Conservation (phyloP, 1,140 invertebrate genomes). For the Lithobius niger region DNA sequence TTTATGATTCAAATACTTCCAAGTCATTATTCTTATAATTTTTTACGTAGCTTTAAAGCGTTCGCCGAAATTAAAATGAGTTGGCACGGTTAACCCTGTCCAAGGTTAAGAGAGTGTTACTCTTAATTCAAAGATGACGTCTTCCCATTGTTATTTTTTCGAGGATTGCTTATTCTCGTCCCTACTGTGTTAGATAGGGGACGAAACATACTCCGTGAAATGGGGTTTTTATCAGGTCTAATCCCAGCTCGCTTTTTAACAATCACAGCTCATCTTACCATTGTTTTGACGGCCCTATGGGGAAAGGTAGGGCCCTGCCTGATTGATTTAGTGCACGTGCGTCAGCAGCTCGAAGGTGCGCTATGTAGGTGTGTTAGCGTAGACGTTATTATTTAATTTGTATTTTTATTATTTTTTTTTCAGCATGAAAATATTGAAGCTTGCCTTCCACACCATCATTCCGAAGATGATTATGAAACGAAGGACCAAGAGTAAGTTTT, state of each 20-base stretch:
- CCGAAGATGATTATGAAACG: slow-evolving; percentile 19
- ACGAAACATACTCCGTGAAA: neutral
- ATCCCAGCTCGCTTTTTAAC: slow-evolving; percentile 27
- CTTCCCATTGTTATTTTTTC: neutral
- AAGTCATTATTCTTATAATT: too few species aligned
- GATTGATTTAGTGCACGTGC: neutral
- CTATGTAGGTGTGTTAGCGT: neutral
- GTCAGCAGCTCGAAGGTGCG: neutral
- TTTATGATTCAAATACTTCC: too few species aligned
- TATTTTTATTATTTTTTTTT: slow-evolving; percentile 2
- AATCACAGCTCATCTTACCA: slow-evolving; percentile 23
- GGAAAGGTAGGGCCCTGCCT: slow-evolving; percentile 20
- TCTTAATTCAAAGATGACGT: too few species aligned
- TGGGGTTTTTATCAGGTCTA: slow-evolving; percentile 18
- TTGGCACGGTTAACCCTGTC: neutral
- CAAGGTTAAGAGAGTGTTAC: too few species aligned
- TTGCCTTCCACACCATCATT: slow-evolving; percentile 23
- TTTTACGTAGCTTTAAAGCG: neutral
- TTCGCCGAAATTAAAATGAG: neutral
- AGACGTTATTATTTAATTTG: neutral
- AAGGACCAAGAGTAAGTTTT: slow-evolving; percentile 24
- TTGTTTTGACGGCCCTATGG: slow-evolving; percentile 25
- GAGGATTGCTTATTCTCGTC: neutral
- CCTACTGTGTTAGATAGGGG: neutral
- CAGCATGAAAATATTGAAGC: slow-evolving; percentile 25